Percentiles rank a stretch among this genome's conserved stretches.
phyloP scores from a whole-genome alignment of 2,888 invertebrate species.

The Anaspis maculata region DNA sequence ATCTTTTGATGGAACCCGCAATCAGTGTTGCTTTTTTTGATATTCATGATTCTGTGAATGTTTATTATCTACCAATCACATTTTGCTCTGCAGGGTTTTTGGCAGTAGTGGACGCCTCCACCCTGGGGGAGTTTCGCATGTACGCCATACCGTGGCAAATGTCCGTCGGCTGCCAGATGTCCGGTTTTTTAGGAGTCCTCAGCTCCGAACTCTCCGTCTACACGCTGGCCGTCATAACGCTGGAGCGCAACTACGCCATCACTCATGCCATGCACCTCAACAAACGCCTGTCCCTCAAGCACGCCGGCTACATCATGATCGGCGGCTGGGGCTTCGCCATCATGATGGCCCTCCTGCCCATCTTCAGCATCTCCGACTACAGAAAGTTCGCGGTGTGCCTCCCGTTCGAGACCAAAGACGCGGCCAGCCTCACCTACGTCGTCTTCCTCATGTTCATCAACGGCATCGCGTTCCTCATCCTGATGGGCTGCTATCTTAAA shows the following conservation, averaged over 20 bases:
- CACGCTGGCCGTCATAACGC: conserved; percentile 91
- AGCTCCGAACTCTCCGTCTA: conserved; percentile 92
- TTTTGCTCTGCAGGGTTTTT: no score
- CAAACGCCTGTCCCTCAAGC: conserved; percentile 81
- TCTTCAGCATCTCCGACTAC: conserved; percentile 89
- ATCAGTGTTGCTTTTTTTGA: no score
- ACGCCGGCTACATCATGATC: conserved; percentile 87
- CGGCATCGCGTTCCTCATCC: conserved; percentile 86
- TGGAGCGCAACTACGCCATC: conserved; percentile 94
- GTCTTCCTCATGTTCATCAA: conserved; percentile 86
- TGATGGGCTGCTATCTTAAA: conserved; percentile 93
- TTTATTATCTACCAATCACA: no score
- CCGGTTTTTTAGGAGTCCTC: conserved; percentile 90
- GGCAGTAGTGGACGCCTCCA: conserved; percentile 93
- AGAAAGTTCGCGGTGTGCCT: conserved; percentile 94
- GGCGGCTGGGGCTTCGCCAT: conserved; percentile 89
- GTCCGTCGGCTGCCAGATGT: conserved; percentile 85
- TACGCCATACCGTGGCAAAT: conserved; percentile 97
- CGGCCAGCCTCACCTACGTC: conserved; percentile 78
- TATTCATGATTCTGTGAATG: no score
- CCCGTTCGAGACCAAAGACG: conserved; percentile 79
- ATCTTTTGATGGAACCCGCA: no score
- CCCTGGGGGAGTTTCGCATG: conserved; percentile 90
- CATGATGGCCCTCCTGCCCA: conserved; percentile 78
- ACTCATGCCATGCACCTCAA: conserved; percentile 97